Percentiles rank a stretch among this genome's conserved stretches.
These are phyloP conservation scores for Crotalus viridis DNA, from an alignment of 2,113 vertebrate genomes.

Conservation along the genomic window DNA sequence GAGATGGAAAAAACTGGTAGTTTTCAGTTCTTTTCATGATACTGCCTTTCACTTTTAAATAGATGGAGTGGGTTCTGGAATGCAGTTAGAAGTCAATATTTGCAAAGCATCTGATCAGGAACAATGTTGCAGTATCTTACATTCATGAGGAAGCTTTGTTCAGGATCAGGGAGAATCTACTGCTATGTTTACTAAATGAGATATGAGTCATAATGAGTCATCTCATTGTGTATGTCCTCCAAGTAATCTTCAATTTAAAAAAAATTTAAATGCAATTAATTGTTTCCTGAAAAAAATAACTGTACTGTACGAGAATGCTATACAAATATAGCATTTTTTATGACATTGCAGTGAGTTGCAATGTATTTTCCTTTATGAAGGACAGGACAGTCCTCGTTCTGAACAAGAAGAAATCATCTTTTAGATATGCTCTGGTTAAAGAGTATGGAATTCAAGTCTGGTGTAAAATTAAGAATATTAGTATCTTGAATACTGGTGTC, in stretches of 20 bases:
- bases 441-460: background rate
- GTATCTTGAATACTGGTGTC: background rate
- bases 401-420: background rate
- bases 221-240: background rate
- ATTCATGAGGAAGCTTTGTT: background rate
- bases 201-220: background rate
- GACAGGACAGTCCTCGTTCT: background rate
- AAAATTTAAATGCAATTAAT: background rate
- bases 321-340: background rate
- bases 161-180: background rate
- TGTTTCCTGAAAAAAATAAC: background rate
- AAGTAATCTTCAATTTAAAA: background rate
- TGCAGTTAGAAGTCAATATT: background rate
- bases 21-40: background rate
- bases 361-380: background rate
- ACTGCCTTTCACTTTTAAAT: background rate
- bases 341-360: background rate
- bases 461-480: background rate
- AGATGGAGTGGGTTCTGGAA: background rate
- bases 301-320: background rate
- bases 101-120: background rate
- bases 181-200: background rate
- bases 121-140: background rate
- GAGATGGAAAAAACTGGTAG: background rate
- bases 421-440: background rate